These are phyloP conservation scores for Hystrix cristata DNA, from an alignment of 2,113 vertebrate genomes.

Conservation along the genomic window DNA sequence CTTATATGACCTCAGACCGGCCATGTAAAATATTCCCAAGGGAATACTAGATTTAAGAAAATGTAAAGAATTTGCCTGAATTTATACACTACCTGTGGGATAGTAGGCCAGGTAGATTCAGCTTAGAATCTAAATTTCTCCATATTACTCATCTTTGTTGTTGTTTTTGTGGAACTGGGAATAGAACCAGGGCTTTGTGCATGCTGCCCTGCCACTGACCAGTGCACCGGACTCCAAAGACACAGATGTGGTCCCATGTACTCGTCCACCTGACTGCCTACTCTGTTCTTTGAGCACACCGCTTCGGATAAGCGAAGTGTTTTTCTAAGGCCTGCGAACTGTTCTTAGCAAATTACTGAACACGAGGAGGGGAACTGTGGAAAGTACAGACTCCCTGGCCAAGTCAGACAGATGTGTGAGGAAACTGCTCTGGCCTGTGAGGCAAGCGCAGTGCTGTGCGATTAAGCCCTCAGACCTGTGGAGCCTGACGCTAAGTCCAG, in stretches of 20 bases:
- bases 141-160: not conserved
- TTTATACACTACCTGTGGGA: not conserved
- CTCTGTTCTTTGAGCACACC: not conserved
- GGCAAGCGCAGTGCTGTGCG: not conserved
- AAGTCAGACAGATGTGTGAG: not conserved
- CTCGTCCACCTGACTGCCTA: not conserved
- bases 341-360: not conserved
- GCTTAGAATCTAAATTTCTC: not conserved
- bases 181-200: not conserved
- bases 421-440: not conserved
- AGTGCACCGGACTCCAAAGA: not conserved
- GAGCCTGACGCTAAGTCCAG: not conserved
- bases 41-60: not conserved
- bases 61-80: not conserved
- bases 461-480: not conserved
- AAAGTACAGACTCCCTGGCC: not conserved
- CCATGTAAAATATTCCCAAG: not conserved
- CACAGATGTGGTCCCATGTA: not conserved
- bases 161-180: not conserved
- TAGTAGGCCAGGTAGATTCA: not conserved
- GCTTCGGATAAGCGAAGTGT: not conserved
- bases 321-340: not conserved
- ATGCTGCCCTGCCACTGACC: fast-evolving
- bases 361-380: not conserved
- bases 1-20: not conserved